Conservation (phyloP, 2,888 invertebrate species). For the Calliphora vomitoria region DNA sequence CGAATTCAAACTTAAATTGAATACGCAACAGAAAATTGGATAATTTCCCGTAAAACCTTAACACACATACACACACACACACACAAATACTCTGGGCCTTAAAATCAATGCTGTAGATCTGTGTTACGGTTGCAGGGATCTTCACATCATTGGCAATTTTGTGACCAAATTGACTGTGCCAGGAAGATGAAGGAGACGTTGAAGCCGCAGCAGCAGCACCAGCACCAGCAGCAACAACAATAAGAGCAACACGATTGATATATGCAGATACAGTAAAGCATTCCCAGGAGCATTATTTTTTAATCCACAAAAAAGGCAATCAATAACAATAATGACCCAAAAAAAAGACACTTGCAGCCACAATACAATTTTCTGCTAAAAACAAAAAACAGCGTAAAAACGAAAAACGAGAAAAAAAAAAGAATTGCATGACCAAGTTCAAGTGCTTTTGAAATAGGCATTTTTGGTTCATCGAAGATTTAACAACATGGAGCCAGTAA, state of each 20-base stretch:
- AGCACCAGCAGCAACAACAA: slow-evolving; percentile 50
- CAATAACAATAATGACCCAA: slow-evolving; percentile 75
- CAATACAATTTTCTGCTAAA: slow-evolving; percentile 59
- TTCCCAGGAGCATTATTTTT: slow-evolving; percentile 81
- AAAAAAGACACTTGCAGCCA: slow-evolving; percentile 73
- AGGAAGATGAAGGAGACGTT: slow-evolving; percentile 61
- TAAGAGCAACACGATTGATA: slow-evolving; percentile 80
- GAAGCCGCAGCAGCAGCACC: slow-evolving; percentile 54
- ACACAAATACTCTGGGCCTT: slow-evolving; percentile 17
- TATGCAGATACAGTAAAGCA: slow-evolving; percentile 80
- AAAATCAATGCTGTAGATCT: slow-evolving; percentile 72
- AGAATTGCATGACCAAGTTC: slow-evolving; percentile 34
- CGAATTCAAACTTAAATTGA: slow-evolving; percentile 80
- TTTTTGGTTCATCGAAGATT: slow-evolving; percentile 11
- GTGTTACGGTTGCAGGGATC: slow-evolving; percentile 67
- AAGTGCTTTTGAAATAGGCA: background rate
- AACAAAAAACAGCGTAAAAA: slow-evolving; percentile 23
- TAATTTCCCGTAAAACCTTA: slow-evolving; percentile 83
- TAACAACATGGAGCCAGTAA: background rate
- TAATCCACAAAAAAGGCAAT: slow-evolving; percentile 74
- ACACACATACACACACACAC: slow-evolving; percentile 49
- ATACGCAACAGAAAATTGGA: slow-evolving; percentile 84
- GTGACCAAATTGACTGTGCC: slow-evolving; percentile 77
- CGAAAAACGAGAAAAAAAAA: slow-evolving; percentile 2
- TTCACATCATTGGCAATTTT: slow-evolving; percentile 70